Percentiles rank a stretch among this genome's conserved stretches.
phyloP scores from a whole-genome alignment of 1,140 invertebrate species.

The Planococcus citri region DNA sequence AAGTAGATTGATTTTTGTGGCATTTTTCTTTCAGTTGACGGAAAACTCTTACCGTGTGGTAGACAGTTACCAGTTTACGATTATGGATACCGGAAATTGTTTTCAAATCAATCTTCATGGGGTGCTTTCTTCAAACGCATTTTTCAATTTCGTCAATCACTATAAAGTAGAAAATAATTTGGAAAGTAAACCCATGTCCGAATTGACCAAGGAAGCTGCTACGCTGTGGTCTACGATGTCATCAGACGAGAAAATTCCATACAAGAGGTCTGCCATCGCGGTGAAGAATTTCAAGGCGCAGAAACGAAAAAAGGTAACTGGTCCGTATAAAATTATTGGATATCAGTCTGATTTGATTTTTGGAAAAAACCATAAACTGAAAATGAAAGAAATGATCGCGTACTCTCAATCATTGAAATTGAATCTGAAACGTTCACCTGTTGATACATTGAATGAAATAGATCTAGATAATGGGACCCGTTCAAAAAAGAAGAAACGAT shows the following conservation, averaged over 20 bases:
- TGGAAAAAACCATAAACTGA: background rate
- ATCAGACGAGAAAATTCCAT: background rate
- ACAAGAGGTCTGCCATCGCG: background rate
- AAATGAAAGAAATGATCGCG: conserved; percentile 9
- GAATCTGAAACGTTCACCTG: background rate
- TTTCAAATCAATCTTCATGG: background rate
- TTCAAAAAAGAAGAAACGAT: no score
- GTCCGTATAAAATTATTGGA: background rate
- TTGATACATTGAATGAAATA: no score
- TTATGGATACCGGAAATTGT: background rate
- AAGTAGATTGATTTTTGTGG: no score
- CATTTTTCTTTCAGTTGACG: no score
- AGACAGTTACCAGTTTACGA: no score
- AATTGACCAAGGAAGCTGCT: background rate
- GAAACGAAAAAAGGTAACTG: background rate
- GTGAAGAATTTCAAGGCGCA: background rate
- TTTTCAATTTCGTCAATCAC: conserved; percentile 4
- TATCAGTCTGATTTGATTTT: background rate
- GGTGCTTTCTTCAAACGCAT: background rate
- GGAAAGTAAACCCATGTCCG: background rate
- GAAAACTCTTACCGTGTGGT: no score
- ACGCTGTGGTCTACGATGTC: background rate
- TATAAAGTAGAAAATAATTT: background rate
- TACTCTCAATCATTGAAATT: background rate
- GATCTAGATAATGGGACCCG: no score